Percentiles rank a stretch among this genome's conserved stretches.
phyloP scores from a whole-genome alignment of 2,113 vertebrate genomes.

The Erythrocebus patas region DNA sequence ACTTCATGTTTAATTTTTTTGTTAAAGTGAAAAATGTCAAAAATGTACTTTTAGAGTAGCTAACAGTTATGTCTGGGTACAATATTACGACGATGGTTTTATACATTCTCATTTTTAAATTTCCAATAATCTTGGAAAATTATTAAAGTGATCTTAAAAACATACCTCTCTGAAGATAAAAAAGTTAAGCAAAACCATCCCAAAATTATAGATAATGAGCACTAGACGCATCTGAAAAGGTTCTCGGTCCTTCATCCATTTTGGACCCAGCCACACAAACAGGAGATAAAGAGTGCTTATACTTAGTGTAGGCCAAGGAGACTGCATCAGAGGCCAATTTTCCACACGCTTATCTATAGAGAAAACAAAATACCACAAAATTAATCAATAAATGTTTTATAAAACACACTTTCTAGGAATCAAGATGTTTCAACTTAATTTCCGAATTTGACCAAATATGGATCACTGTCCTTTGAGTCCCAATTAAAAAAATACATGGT shows the following conservation, averaged over 20 bases:
- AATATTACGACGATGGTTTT: neutral
- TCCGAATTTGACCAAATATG: neutral
- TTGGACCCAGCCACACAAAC: constrained; percentile 97
- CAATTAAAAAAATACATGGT: neutral
- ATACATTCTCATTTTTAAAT: neutral
- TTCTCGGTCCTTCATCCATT: constrained; percentile 97
- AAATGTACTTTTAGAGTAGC: constrained; percentile 19
- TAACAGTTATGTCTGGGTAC: constrained; percentile 3
- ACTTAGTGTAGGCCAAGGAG: constrained; percentile 93
- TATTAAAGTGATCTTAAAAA: neutral
- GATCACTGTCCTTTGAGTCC: neutral
- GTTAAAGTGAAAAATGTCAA: neutral
- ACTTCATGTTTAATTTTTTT: neutral
- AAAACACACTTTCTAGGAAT: neutral
- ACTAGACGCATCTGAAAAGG: constrained; percentile 95
- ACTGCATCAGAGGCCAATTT: constrained; percentile 97
- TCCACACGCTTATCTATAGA: constrained; percentile 95
- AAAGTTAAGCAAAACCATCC: constrained; percentile 98
- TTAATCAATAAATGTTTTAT: neutral
- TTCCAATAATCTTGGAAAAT: neutral
- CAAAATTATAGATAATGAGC: constrained; percentile 98
- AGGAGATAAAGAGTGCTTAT: constrained; percentile 97
- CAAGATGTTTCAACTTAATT: neutral
- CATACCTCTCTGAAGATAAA: constrained; percentile 99
- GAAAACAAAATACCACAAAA: constrained; percentile 66